phyloP scores from a whole-genome alignment of 2,797 vertebrate species.

The Platalea minor region DNA sequence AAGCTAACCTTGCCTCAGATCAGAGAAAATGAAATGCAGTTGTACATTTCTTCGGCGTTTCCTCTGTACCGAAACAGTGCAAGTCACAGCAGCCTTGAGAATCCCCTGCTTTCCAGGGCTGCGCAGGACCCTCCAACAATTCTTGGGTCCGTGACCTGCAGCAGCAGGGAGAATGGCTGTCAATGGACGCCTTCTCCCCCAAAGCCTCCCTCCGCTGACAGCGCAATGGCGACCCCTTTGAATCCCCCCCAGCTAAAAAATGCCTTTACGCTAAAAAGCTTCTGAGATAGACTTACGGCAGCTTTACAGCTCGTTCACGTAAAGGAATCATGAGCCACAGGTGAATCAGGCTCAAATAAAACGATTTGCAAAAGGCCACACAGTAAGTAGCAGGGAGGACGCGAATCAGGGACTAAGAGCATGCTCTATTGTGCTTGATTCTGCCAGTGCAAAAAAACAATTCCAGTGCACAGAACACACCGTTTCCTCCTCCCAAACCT shows the following conservation, averaged over 20 bases:
- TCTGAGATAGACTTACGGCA: background rate
- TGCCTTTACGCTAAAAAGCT: background rate
- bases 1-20: background rate
- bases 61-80: background rate
- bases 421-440: background rate
- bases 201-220: background rate
- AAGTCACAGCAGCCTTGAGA: background rate
- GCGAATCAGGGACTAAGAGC: background rate
- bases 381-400: background rate
- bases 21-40: background rate
- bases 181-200: background rate
- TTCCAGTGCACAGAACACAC: background rate
- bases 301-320: background rate
- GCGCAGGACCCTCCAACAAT: background rate
- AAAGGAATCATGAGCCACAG: constrained; percentile 16
- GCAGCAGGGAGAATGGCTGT: background rate
- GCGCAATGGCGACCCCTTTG: background rate
- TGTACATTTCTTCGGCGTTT: background rate
- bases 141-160: background rate
- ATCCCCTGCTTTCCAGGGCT: background rate
- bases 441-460: background rate
- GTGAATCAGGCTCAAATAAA: constrained; percentile 36
- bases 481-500: background rate
- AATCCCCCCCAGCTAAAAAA: background rate
- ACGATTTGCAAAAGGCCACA: constrained; percentile 14